Conservation (phyloP, 2,888 invertebrate genomes). For the Acanthoscelides obtectus region DNA sequence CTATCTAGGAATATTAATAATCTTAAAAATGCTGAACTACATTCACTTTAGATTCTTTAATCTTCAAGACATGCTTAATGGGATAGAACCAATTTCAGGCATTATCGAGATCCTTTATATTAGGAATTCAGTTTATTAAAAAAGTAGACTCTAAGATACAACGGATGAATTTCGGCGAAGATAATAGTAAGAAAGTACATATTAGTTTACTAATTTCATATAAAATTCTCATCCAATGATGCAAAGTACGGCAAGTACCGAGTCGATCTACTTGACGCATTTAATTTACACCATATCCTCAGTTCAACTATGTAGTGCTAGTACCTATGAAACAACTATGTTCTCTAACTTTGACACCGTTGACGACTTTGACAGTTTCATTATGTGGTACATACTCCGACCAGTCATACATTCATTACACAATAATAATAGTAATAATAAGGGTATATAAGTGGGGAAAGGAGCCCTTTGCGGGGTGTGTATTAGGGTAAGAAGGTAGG, state of each 20-base stretch:
- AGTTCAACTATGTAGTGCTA: background rate
- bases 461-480: constrained; percentile 20
- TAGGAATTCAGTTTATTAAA: too few relatives aligned
- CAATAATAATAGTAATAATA: constrained; percentile 7
- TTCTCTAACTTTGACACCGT: background rate
- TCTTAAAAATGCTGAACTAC: too few relatives aligned
- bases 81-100: too few relatives aligned
- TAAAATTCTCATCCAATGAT: too few relatives aligned
- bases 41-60: too few relatives aligned
- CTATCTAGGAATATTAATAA: background rate
- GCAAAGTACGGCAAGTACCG: background rate
- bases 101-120: too few relatives aligned
- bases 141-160: too few relatives aligned
- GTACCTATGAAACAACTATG: background rate
- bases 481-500: constrained; percentile 29
- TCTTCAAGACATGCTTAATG: too few relatives aligned
- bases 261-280: background rate
- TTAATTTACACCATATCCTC: background rate
- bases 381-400: background rate
- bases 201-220: too few relatives aligned
- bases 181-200: too few relatives aligned
- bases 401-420: background rate
- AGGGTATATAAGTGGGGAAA: constrained; percentile 19
- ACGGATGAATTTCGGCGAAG: too few relatives aligned
- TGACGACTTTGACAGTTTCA: background rate